Evolutionary conservation across 2,797 vertebrate species (phyloP).

Genomic region (Hydrophis major): DNA sequence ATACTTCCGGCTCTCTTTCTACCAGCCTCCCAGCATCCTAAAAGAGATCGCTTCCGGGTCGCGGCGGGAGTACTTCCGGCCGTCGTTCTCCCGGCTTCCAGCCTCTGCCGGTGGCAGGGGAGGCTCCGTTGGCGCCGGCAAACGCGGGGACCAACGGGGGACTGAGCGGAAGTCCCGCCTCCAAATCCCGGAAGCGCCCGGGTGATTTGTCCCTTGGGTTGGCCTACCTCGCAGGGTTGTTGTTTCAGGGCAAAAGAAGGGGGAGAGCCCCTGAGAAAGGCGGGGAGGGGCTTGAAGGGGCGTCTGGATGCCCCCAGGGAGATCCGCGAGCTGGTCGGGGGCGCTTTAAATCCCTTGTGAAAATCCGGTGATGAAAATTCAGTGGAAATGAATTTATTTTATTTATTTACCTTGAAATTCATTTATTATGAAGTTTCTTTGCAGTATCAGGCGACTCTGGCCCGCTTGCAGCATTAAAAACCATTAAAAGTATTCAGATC

Average conservation of each 20-base stretch:
- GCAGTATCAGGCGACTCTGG: neutral
- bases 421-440: neutral
- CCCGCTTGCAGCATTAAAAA: neutral
- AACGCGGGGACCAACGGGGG: neutral
- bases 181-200: neutral
- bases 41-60: neutral
- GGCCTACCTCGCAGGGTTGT: neutral
- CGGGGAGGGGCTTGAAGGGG: neutral
- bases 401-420: neutral
- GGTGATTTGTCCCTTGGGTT: neutral
- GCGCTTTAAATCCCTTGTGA: neutral
- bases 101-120: neutral
- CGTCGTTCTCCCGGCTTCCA: too few relatives aligned
- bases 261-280: neutral
- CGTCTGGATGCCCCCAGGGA: too few relatives aligned
- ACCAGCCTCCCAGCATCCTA: rapidly evolving
- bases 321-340: neutral
- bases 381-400: neutral
- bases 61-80: neutral
- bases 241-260: neutral
- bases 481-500: neutral
- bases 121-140: neutral
- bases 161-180: neutral
- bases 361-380: neutral
- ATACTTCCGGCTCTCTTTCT: neutral